Percentiles rank a stretch among this genome's conserved stretches.
Conservation (phyloP, 1,140 invertebrate genomes). For the Episyrphus balteatus region DNA sequence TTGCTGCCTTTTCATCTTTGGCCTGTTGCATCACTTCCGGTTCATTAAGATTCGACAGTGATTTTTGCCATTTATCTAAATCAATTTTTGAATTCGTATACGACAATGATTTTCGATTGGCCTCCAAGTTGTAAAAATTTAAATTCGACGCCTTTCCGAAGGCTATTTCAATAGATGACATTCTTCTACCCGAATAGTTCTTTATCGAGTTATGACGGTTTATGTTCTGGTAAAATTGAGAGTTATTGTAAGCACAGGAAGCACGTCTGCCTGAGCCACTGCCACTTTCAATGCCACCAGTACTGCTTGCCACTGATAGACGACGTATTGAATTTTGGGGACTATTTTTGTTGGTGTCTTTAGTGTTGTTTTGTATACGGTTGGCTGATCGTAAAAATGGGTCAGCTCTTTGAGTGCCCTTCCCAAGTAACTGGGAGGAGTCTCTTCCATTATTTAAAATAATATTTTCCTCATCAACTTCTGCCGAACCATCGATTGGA, state of each 20-base stretch:
- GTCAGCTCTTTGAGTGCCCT: slow-evolving; percentile 35
- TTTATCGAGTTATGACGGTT: slow-evolving; percentile 26
- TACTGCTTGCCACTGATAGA: slow-evolving; percentile 24
- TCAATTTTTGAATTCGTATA: slow-evolving; percentile 35
- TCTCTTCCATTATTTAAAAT: slow-evolving; percentile 29
- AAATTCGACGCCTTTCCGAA: slow-evolving; percentile 34
- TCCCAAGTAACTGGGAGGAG: slow-evolving; percentile 15
- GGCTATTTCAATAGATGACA: slow-evolving; percentile 35
- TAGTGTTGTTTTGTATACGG: slow-evolving; percentile 57
- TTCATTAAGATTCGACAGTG: slow-evolving; percentile 26
- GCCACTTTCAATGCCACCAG: slow-evolving; percentile 8
- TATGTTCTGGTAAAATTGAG: slow-evolving; percentile 34
- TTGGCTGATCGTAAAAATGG: slow-evolving; percentile 44
- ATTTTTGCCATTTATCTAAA: slow-evolving; percentile 33
- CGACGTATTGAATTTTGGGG: slow-evolving; percentile 58
- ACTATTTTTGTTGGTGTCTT: slow-evolving; percentile 48
- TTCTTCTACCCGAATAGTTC: slow-evolving; percentile 19
- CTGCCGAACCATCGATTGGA: slow-evolving; percentile 1
- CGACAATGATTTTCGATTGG: slow-evolving; percentile 29
- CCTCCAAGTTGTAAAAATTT: slow-evolving; percentile 32
- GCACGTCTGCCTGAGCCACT: slow-evolving; percentile 15
- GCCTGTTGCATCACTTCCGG: slow-evolving; percentile 34
- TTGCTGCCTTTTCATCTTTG: slow-evolving; percentile 31
- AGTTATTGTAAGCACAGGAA: slow-evolving; percentile 34
- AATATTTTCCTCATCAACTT: slow-evolving; percentile 17